A percentile compares a stretch with the other conserved stretches of the same genome.
phyloP scores from a whole-genome alignment of 2,888 invertebrate species.

The Micoletzkya japonica region DNA sequence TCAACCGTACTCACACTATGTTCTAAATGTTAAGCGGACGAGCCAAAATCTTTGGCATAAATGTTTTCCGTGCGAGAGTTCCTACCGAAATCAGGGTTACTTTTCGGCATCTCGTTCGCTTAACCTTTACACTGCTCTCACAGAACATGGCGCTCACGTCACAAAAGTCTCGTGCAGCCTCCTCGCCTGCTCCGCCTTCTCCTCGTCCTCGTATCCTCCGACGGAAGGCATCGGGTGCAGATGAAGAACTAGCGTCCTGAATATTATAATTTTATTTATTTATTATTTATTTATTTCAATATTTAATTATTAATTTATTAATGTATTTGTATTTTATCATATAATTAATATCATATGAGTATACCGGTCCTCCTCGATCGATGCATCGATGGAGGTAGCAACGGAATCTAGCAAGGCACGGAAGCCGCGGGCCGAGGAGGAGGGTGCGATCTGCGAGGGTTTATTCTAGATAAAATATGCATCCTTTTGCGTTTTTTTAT shows the following conservation, averaged over 20 bases:
- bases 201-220: slow-evolving; percentile 17
- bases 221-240: slow-evolving; percentile 22
- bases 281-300: neutral
- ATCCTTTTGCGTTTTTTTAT: too few species aligned
- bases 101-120: too few species aligned
- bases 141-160: neutral
- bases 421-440: slow-evolving; percentile 4
- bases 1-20: too few species aligned
- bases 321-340: too few species aligned
- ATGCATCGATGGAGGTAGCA: neutral
- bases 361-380: slow-evolving; percentile 21
- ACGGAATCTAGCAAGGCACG: slow-evolving; percentile 10
- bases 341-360: too few species aligned
- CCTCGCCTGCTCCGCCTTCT: slow-evolving; percentile 18
- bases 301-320: too few species aligned
- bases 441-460: neutral
- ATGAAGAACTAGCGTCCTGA: slow-evolving; percentile 16
- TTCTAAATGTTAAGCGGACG: too few species aligned
- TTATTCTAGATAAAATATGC: neutral
- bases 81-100: too few species aligned
- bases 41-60: too few species aligned
- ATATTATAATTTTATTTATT: too few species aligned
- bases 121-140: too few species aligned
- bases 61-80: too few species aligned
- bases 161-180: slow-evolving; percentile 17